These are phyloP conservation scores for Centrocercus urophasianus DNA, from an alignment of 2,113 vertebrate genomes.

Conservation along the genomic window DNA sequence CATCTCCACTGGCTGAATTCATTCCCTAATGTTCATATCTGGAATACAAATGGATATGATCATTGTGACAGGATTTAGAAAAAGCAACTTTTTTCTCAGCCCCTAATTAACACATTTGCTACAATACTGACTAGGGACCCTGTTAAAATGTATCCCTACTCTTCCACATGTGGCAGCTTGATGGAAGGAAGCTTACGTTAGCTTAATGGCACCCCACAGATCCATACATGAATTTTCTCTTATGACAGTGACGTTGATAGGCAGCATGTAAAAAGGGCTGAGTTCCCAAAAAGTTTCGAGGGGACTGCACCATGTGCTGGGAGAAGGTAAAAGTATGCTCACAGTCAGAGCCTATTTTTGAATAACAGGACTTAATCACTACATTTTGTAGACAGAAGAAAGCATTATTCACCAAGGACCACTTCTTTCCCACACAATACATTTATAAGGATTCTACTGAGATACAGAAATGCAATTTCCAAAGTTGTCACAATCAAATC, in stretches of 20 bases:
- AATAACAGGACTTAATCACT: neutral
- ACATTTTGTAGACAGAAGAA: neutral
- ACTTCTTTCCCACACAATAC: neutral
- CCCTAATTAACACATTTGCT: neutral
- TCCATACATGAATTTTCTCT: neutral
- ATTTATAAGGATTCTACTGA: neutral
- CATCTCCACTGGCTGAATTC: neutral
- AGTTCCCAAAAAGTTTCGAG: neutral
- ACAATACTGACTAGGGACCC: neutral
- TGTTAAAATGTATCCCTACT: neutral
- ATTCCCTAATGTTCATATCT: neutral
- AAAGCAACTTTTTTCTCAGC: neutral
- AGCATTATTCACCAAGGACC: neutral
- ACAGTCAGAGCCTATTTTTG: neutral
- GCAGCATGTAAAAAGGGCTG: neutral
- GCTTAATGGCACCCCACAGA: neutral
- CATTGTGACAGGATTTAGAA: neutral
- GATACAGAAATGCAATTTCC: neutral
- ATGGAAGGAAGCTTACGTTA: neutral
- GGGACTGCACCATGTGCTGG: no score
- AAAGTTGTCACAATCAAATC: constrained; percentile 17
- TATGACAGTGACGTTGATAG: neutral
- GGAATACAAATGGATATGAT: neutral
- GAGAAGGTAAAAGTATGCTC: neutral
- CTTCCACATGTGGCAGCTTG: rapidly evolving